Percentiles rank a stretch among this genome's conserved stretches.
These are phyloP conservation scores for Phylloscopus trochilus DNA, from an alignment of 2,113 vertebrate species.

Conservation along the genomic window DNA sequence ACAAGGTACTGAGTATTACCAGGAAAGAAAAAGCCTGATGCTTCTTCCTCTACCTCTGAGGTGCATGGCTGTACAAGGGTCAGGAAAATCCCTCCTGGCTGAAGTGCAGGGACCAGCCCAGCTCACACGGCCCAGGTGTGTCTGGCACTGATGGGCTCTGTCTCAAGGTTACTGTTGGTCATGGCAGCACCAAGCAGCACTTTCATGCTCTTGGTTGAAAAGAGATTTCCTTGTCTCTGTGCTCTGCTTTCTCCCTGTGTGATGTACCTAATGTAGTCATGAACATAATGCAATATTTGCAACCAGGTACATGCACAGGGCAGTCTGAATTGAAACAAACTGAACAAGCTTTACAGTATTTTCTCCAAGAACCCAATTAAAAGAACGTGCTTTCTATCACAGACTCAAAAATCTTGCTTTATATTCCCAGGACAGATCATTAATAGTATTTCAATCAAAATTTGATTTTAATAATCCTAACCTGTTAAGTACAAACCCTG, in stretches of 20 bases:
- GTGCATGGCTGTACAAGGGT: not conserved
- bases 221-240: not conserved
- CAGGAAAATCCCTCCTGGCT: not conserved
- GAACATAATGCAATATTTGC: not conserved
- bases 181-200: not conserved
- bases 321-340: not conserved
- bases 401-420: not conserved
- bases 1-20: not conserved
- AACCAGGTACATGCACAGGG: rapidly evolving
- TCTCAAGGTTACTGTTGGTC: not conserved
- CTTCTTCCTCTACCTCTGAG: not conserved
- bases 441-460: slow-evolving; percentile 47
- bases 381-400: slow-evolving; percentile 9
- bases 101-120: not conserved
- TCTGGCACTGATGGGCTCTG: not conserved
- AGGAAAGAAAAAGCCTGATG: not conserved
- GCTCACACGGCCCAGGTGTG: not conserved
- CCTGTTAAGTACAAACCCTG: not conserved
- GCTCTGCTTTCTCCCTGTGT: not conserved
- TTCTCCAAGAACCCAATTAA: not conserved
- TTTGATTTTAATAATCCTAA: slow-evolving; percentile 25
- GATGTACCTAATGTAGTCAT: too few relatives aligned
- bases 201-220: not conserved
- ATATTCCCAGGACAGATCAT: slow-evolving; percentile 18
- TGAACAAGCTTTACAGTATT: not conserved